Evolutionary conservation across 2,797 vertebrate species (phyloP).

Genomic region (Semaprochilodus insignis): DNA sequence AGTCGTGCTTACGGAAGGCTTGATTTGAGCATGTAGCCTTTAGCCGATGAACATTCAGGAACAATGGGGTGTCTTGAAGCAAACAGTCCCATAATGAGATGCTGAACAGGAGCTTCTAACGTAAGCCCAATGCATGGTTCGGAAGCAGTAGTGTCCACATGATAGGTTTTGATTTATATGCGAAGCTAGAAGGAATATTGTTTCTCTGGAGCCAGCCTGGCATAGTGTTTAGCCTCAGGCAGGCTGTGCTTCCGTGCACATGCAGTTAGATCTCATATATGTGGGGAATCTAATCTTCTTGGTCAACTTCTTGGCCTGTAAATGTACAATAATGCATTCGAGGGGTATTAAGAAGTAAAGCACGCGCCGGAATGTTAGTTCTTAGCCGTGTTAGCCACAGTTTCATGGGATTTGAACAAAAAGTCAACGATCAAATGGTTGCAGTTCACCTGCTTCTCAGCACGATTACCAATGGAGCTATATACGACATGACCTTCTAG

Average conservation of each 20-base stretch:
- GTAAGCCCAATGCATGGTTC: neutral
- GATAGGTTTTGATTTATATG: conserved; percentile 20
- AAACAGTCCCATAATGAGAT: conserved; percentile 15
- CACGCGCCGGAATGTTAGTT: neutral
- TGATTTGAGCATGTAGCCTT: neutral
- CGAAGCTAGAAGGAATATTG: neutral
- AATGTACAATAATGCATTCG: neutral
- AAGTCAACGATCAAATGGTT: neutral
- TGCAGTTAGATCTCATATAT: neutral
- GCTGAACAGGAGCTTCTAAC: conserved; percentile 8
- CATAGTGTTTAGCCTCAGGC: neutral
- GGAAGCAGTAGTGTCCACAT: neutral
- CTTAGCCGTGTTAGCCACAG: neutral
- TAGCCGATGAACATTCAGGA: neutral
- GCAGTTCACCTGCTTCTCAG: neutral
- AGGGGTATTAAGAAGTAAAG: neutral
- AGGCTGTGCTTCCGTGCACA: conserved; percentile 14
- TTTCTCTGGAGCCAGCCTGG: neutral
- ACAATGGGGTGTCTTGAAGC: neutral
- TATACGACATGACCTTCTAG: neutral
- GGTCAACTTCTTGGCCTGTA: neutral
- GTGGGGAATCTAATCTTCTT: conserved; percentile 4
- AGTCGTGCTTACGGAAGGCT: neutral
- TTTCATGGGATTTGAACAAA: neutral
- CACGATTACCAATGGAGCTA: neutral